Percentiles rank a stretch among this genome's conserved stretches.
Conservation (phyloP, 2,888 invertebrate genomes). For the Melieria omissa region DNA sequence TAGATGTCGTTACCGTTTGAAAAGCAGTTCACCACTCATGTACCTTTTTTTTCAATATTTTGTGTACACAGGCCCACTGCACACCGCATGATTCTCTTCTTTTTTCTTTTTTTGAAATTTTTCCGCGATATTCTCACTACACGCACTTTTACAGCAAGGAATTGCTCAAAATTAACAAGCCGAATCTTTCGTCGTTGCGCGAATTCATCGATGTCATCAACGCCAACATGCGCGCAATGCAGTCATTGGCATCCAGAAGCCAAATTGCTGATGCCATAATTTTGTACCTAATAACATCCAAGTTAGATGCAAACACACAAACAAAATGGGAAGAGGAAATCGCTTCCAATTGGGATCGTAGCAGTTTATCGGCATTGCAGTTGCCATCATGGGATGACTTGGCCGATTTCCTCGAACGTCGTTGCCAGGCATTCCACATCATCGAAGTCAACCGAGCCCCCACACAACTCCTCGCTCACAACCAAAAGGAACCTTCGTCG, state of each 20-base stretch:
- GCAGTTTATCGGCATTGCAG: not conserved
- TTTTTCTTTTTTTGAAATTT: too few relatives aligned
- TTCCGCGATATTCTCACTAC: too few relatives aligned
- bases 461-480: too few relatives aligned
- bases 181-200: not conserved
- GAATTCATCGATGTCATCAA: slow-evolving; percentile 35
- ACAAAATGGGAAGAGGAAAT: slow-evolving; percentile 39
- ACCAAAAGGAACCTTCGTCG: too few relatives aligned
- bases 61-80: too few relatives aligned
- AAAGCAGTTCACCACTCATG: too few relatives aligned
- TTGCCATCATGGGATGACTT: slow-evolving; percentile 16
- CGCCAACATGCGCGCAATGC: slow-evolving; percentile 33
- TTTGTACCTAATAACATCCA: slow-evolving; percentile 31
- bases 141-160: too few relatives aligned
- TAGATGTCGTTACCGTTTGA: too few relatives aligned
- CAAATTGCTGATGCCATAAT: slow-evolving; percentile 38
- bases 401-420: slow-evolving; percentile 2
- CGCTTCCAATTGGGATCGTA: slow-evolving; percentile 15
- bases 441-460: too few relatives aligned
- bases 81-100: too few relatives aligned
- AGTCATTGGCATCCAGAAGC: slow-evolving; percentile 32
- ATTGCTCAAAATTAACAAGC: too few relatives aligned
- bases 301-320: slow-evolving; percentile 34
- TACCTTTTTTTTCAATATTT: too few relatives aligned
- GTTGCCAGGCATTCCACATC: not conserved